Evolutionary conservation across 2,113 vertebrate genomes (phyloP).

Genomic region (Hippopotamus amphibius): DNA sequence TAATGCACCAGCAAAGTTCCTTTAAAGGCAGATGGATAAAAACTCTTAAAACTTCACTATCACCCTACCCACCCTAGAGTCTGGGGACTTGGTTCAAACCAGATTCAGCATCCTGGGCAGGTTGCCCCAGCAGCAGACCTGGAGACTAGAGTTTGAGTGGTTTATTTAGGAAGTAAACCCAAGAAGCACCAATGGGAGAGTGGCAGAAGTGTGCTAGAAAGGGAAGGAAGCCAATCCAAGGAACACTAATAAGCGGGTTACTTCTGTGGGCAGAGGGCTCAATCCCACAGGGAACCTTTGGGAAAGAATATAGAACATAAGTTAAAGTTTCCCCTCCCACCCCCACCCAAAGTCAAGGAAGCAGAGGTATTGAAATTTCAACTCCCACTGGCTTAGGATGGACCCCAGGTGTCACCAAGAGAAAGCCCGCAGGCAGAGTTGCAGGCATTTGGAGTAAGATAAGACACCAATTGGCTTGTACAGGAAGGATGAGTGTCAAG

Average conservation of each 20-base stretch:
- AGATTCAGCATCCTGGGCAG: neutral
- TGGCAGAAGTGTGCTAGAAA: neutral
- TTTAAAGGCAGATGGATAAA: neutral
- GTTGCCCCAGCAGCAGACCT: neutral
- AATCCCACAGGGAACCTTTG: neutral
- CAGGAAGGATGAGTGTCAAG: neutral
- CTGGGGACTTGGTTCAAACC: neutral
- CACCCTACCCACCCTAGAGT: neutral
- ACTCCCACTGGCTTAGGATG: neutral
- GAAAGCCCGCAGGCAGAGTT: neutral
- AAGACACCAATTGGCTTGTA: neutral
- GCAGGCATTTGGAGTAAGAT: neutral
- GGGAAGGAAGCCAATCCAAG: neutral
- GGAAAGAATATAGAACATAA: neutral
- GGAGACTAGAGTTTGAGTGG: neutral
- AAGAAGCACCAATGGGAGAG: neutral
- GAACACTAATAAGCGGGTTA: neutral
- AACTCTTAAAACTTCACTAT: neutral
- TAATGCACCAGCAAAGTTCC: neutral
- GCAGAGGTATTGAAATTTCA: neutral
- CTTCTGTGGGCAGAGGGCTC: neutral
- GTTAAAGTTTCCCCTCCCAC: neutral
- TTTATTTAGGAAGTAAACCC: neutral
- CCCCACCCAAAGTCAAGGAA: neutral
- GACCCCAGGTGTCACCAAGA: neutral